Conservation (phyloP, 2,113 vertebrate genomes). For the Corythoichthys intestinalis region DNA sequence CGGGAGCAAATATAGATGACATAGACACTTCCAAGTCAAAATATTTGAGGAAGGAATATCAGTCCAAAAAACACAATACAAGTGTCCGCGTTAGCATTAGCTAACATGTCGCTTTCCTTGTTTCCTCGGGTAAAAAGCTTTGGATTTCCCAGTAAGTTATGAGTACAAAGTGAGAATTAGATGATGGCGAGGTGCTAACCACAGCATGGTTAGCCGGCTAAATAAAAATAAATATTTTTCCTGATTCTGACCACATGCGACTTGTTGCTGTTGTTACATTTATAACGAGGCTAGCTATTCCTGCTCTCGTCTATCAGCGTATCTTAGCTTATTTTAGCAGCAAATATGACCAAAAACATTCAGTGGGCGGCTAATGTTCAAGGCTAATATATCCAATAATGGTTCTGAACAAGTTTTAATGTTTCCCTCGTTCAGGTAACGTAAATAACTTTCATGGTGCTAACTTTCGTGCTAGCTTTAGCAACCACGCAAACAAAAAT, state of each 20-base stretch:
- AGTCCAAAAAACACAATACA: not conserved
- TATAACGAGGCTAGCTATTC: not conserved
- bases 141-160: not conserved
- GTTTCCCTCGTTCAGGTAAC: not conserved
- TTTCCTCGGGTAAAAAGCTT: not conserved
- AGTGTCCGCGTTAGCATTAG: not conserved
- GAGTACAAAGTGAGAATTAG: not conserved
- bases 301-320: not conserved
- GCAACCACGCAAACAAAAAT: not conserved
- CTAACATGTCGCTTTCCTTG: not conserved
- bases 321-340: not conserved
- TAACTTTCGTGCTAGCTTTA: not conserved
- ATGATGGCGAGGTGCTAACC: not conserved
- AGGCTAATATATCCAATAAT: not conserved
- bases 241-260: not conserved
- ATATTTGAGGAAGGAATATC: not conserved
- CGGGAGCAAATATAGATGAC: constrained; percentile 58
- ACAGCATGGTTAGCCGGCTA: not conserved
- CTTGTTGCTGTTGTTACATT: not conserved
- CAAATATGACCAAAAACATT: not conserved
- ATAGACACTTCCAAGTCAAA: not conserved
- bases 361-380: not conserved
- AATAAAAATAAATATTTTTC: not conserved
- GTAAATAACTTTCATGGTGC: not conserved
- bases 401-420: not conserved